Evolutionary conservation across 1,140 invertebrate genomes (phyloP), one percentile per base, ranked within the genome.

Genomic region (Forficula auricularia): DNA sequence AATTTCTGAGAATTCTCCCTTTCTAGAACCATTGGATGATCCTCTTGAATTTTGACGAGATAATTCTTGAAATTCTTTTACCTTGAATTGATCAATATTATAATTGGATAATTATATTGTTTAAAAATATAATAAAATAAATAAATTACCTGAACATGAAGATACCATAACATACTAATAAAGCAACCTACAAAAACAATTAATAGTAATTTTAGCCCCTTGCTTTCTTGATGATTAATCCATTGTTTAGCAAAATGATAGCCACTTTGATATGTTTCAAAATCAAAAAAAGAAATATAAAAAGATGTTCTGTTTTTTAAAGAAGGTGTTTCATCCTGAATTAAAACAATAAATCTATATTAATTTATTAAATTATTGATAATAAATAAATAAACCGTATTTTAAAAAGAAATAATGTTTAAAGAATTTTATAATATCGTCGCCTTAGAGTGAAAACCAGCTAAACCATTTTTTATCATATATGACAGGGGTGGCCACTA

Each of bases 81-180:
- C 67, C 70, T 73, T 46, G 14, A 59, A 63, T 37, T 35, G 45
- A 45, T 15, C 7, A 27, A 36, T 46, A 42, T n/a, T 37, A 16
- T 18, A 39, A 33, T 43, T 10, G 22, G 22, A 4, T 27, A 10
- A 27, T 27, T 27, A 27, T 27, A 6, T 27, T 6, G 10, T 27
- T 27, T 27, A 27, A 27, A 27, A 27, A 42, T 10, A 16, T 27
- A 10, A 31, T 19, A 12, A 16, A n/a, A 35, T 2, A 14, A 14
- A 14, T 33, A 13, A 40, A n/a, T 44, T 38, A 48, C 46, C 43
- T 48, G 36, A 27, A 16, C 51, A 1, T 69, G 62, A 13, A 78
- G 64, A 54, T 79, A 79, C 75, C 75, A 80, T 52, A 78, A 73
- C 67, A 81, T 70, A 3, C 69, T 65, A 37, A 80, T 61, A 1